Evolutionary conservation across 2,113 vertebrate species (phyloP), one percentile per base, ranked within the genome.

Genomic region (Epinephelus lanceolatus): DNA sequence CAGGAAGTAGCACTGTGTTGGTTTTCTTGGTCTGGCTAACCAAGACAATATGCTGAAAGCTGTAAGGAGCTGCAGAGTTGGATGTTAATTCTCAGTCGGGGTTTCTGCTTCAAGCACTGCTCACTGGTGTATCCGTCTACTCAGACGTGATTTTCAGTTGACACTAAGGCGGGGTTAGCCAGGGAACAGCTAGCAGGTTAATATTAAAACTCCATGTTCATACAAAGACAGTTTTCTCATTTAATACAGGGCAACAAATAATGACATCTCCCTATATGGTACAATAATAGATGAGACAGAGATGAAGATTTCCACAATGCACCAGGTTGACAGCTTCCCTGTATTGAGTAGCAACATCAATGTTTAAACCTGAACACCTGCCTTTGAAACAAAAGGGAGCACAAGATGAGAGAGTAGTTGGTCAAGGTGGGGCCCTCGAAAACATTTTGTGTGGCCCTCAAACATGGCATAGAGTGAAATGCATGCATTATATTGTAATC

Each of bases 1-100:
- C 86, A 88, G 90, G 80, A 90, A 86, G 63, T 57, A 14, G 49
- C 42, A 14, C 27, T 71, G 47, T 66, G 76, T 79, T 75, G 45
- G 5, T 51, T 73, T 62, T 76, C 23, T 68, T 59, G 13, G 18
- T 75, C 17, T 71, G 21, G 47, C 27, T 55, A 78, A 63, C 76
- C 42, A 62, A 78, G 57, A 81, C 4, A 8, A 45, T 21, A 40
- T 42, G 30, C 47, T 62, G 51, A 74, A 73, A 71, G 57, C 75
- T 82, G 80, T 66, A 69, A 60, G 55, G 55, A 78, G 76, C 56
- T 74, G 40, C 84, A 81, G 14, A 42, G 37, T 49, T 33, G 4
- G 18, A 61, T 18, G 23, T 37, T 60, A 4, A 61, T 67, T 86
- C 30, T 75, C 49, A 18, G 15, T 33, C 11, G 40, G 60, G 55